A percentile compares a stretch with the other conserved stretches of the same genome.
Conservation (phyloP, 2,797 vertebrate genomes). For the Eospalax fontanierii region DNA sequence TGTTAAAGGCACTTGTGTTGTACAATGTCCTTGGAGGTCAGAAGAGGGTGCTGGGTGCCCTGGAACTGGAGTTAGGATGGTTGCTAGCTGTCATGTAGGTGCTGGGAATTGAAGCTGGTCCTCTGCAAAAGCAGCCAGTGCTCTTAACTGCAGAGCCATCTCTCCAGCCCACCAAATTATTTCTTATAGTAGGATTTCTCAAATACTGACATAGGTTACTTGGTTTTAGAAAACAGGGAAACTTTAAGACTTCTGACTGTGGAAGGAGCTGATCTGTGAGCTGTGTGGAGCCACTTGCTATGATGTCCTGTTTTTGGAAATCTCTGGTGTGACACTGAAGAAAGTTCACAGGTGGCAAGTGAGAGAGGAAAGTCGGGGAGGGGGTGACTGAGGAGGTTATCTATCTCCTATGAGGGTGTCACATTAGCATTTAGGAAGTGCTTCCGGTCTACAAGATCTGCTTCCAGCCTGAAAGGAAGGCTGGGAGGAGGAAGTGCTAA, state of each 20-base stretch:
- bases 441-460: not conserved
- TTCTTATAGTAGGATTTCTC: not conserved
- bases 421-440: not conserved
- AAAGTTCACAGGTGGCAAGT: not conserved
- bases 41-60: not conserved
- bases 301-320: not conserved
- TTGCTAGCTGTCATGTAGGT: not conserved
- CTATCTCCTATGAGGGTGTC: not conserved
- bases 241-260: not conserved
- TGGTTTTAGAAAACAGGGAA: conserved; percentile 3
- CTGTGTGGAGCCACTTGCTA: not conserved
- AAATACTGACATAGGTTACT: not conserved
- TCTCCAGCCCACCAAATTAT: not conserved
- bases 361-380: not conserved
- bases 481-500: not conserved
- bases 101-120: not conserved
- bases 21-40: not conserved
- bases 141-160: not conserved
- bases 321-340: conserved; percentile 17
- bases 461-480: not conserved
- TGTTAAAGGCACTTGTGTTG: not conserved
- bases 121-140: not conserved
- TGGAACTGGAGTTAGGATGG: not conserved
- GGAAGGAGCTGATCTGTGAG: not conserved
- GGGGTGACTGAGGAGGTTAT: not conserved